These are phyloP conservation scores for Tapirus terrestris DNA, from an alignment of 2,113 vertebrate species.

Conservation along the genomic window DNA sequence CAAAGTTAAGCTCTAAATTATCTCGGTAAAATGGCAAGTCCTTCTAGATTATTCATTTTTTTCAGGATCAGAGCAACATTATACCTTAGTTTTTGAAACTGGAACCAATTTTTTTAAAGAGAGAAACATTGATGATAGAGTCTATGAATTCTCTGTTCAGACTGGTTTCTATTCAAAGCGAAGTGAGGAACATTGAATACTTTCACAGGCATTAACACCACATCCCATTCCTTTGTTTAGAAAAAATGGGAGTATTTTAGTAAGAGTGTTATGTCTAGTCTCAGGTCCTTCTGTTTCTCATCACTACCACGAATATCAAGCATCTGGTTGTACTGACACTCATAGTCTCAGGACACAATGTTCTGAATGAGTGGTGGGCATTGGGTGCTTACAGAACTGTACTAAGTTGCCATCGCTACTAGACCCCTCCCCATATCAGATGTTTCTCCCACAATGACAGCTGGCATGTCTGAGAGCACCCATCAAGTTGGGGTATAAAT, in stretches of 20 bases:
- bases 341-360: neutral
- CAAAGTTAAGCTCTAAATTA: constrained; percentile 73
- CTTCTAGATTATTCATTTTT: constrained; percentile 93
- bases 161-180: constrained; percentile 14
- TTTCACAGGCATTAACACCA: neutral
- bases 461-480: neutral
- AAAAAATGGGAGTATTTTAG: neutral
- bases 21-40: constrained; percentile 90
- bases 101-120: constrained; percentile 76
- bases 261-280: neutral
- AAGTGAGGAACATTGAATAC: neutral
- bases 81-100: constrained; percentile 93
- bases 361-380: constrained; percentile 12
- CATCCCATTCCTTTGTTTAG: neutral
- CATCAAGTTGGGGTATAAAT: neutral
- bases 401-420: neutral
- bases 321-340: neutral
- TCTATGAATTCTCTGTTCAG: constrained; percentile 7
- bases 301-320: neutral
- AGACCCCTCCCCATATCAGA: neutral
- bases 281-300: constrained; percentile 42
- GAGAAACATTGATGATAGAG: neutral
- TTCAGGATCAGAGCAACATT: constrained; percentile 92
- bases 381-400: neutral
- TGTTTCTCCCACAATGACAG: neutral